phyloP scores from a whole-genome alignment of 2,797 vertebrate genomes.

The Tympanoctomys barrerae region DNA sequence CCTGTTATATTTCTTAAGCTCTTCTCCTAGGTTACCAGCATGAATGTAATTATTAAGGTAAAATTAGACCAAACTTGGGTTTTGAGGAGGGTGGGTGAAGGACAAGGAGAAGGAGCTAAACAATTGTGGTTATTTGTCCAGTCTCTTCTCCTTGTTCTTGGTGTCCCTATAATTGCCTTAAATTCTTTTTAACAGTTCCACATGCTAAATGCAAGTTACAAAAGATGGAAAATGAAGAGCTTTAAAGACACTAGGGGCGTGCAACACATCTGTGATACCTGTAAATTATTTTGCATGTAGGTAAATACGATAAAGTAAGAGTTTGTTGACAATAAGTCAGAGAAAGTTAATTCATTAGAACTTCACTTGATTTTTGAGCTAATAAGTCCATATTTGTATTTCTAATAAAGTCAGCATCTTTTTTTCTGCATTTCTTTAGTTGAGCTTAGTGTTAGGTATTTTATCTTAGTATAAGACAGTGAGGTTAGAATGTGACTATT shows the following conservation, averaged over 20 bases:
- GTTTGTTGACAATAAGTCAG: neutral
- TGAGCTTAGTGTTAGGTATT: conserved; percentile 58
- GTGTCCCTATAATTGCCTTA: conserved; percentile 60
- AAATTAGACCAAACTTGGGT: conserved; percentile 21
- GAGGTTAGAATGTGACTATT: neutral
- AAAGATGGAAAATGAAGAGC: conserved; percentile 69
- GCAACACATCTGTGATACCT: conserved; percentile 54
- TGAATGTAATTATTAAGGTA: conserved; percentile 29
- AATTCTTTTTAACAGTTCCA: conserved; percentile 68
- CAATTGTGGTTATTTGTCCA: conserved; percentile 16
- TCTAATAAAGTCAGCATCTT: conserved; percentile 30
- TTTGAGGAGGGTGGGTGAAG: conserved; percentile 37
- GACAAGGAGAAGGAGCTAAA: conserved; percentile 43
- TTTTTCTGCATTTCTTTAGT: conserved; percentile 50
- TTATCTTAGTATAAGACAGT: conserved; percentile 33
- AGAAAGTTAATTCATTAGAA: neutral
- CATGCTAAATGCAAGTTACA: conserved; percentile 64
- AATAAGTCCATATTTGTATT: conserved; percentile 27
- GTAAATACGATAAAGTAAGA: conserved; percentile 51
- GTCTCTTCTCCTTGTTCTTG: conserved; percentile 70
- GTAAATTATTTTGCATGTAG: conserved; percentile 54
- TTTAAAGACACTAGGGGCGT: conserved; percentile 60
- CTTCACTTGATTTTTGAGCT: conserved; percentile 41
- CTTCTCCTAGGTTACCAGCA: conserved; percentile 60
- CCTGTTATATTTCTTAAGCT: conserved; percentile 45